These are phyloP conservation scores for Aspidiotus destructor DNA, from an alignment of 2,888 invertebrate genomes.

Conservation along the genomic window DNA sequence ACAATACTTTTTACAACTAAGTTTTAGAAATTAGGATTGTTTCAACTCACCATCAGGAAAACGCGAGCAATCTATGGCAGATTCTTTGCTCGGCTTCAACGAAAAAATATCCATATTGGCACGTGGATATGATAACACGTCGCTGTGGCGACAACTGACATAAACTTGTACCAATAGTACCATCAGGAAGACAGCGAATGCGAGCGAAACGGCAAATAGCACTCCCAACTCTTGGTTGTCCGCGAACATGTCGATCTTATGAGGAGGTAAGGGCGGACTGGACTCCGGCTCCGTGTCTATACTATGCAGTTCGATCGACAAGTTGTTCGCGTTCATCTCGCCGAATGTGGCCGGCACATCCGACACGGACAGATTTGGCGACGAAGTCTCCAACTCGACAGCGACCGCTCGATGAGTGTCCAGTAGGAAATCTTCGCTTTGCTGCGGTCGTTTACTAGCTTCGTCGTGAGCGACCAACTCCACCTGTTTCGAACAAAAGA, in stretches of 20 bases:
- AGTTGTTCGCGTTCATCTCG: conserved; percentile 12
- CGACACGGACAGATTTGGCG: conserved; percentile 14
- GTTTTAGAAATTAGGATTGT: neutral
- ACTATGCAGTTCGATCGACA: neutral
- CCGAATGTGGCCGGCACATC: neutral
- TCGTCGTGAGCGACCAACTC: conserved; percentile 28
- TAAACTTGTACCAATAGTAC: conserved; percentile 18
- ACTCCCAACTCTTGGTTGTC: conserved; percentile 21
- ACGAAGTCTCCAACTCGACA: conserved; percentile 31
- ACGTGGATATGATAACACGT: conserved; percentile 25
- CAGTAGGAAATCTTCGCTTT: conserved; percentile 33
- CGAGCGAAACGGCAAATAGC: conserved; percentile 10
- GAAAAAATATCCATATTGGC: conserved; percentile 27
- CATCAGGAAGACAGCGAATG: conserved; percentile 16
- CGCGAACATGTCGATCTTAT: conserved; percentile 21
- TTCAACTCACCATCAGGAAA: conserved; percentile 25
- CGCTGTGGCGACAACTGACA: conserved; percentile 28
- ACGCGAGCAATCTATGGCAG: conserved; percentile 15
- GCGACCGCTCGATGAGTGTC: conserved; percentile 33
- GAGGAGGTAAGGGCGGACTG: neutral
- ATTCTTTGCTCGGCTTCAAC: conserved; percentile 23
- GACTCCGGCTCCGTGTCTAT: neutral
- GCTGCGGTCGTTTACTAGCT: conserved; percentile 24
- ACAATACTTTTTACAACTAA: neutral
- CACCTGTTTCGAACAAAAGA: conserved; percentile 20